Base-by-base conservation (phyloP, 2,797 vertebrate species). In the Mormyrus proboscirostris region DNA sequence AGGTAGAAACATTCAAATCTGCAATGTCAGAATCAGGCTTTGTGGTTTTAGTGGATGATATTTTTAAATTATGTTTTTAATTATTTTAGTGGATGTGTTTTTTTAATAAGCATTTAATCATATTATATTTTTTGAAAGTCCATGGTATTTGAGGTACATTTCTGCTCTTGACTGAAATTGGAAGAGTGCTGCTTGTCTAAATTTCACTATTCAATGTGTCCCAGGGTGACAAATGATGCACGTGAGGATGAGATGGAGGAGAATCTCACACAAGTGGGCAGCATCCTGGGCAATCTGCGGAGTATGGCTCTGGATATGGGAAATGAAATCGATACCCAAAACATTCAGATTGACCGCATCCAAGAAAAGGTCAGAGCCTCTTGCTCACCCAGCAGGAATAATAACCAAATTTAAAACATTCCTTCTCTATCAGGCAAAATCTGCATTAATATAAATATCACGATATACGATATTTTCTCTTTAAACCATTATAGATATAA, bases 211-310 rank as follows among this genome's bases (percentile, higher is more conserved):
- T 25, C 19, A 44, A 10, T 5, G 38, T 55, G 25, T 41, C 19
- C 50, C 93, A 97, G 97, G 91, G 94, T 97, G 89, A 96, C 95
- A 0, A 92, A 95, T 1, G 96, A 97, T 0, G 95, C 95, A 1
- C 94, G 94, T 0, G 97, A 97, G 92, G 96, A 96, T 7, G 96
- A 97, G 94, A 96, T 97, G 95, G 96, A 97, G 90, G 96, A 96
- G 91, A 97, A 97, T 92, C 90, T 97, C 92, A 65, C 90, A 1
- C 96, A 97, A 0, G 96, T 97, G 0, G 93, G 94, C 89, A 97
- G 96, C 93, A 96, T 97, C 91, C 88, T 97, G 0, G 95, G 96
- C 0, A 97, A 97, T 33, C 93, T 97, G 91, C 95, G 95, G 89
- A 96, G 93, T 87, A 97, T 97, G 96, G 97, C 96, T 0, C 91